Evolutionary conservation across 30 jellyfish, hydroid and myxozoan genomes (phyloP).

Genomic region (Aurelia coerulea): DNA sequence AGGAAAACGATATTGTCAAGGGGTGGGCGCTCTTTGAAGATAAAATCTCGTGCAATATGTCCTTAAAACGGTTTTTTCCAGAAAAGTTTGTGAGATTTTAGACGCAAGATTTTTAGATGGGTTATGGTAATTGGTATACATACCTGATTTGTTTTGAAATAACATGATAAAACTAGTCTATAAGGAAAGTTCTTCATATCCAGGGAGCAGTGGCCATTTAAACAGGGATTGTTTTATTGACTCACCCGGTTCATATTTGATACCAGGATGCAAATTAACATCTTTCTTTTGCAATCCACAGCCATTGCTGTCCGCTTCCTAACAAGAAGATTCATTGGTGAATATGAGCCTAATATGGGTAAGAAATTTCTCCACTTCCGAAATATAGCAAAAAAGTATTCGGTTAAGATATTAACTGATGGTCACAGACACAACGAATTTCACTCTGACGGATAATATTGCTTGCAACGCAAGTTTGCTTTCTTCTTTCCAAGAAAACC

Average conservation of each 20-base stretch:
- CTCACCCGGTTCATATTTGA: neutral
- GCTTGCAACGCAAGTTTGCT: conserved; percentile 1
- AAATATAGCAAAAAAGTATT: neutral
- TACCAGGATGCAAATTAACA: neutral
- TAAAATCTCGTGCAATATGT: too few species aligned
- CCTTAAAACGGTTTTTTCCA: too few species aligned
- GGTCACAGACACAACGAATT: neutral
- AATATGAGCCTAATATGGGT: conserved; percentile 76
- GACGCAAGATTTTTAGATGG: too few species aligned
- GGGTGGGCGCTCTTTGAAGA: too few species aligned
- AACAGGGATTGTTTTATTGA: neutral
- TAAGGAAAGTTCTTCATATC: too few species aligned
- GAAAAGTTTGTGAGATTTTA: too few species aligned
- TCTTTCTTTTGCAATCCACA: conserved; percentile 21
- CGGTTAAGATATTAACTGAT: neutral
- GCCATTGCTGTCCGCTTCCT: conserved; percentile 91
- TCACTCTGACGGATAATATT: conserved; percentile 8
- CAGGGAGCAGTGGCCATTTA: neutral
- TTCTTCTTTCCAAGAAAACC: neutral
- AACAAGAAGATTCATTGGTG: conserved; percentile 85
- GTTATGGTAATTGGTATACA: too few species aligned
- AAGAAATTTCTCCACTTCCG: neutral
- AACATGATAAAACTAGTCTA: too few species aligned
- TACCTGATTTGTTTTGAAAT: too few species aligned
- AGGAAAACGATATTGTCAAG: too few species aligned